Evolutionary conservation across 2,888 invertebrate species (phyloP), one percentile per base, ranked within the genome.

Genomic region (Drosophila infuscata): DNA sequence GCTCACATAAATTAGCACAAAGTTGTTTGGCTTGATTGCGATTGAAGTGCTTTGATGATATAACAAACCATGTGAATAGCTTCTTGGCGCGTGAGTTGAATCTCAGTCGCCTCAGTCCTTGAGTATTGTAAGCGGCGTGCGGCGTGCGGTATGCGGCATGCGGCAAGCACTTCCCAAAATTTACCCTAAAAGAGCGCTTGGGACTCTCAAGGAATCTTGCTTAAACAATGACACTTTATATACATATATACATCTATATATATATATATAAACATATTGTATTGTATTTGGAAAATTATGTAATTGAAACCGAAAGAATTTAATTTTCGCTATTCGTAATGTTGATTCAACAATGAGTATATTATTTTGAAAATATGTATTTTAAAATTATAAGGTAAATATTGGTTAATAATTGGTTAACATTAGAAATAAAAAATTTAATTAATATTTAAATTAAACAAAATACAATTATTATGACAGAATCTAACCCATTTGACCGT

Each of bases 1-100:
- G 57, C 74, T 29, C 58, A 52, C 65, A 69, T 70, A 78, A 74
- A 84, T 84, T 87, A 84, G 76, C 88, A 72, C 74, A 62, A 71
- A 74, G 51, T 79, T 79, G 69, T 79, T 74, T 62, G 65, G 59
- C 61, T 69, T 67, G 74, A 73, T 64, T 59, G 66, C 67, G 70
- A 74, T 82, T 71, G 74, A 82, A 72, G 79, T 64, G 51, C 74
- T 79, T 65, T 69, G 70, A 66, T 70, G 71, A 69, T 54, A 71
- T 53, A 66, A 46, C 61, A 74, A 62, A 51, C 64, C 74, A 78
- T 78, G 74, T 67, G 71, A 79, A 79, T 74, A 74, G 74, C 64
- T 52, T 53, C 53, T 59, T 74, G 65, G 70, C 48, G 70, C 79
- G 79, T 82, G 82, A 68, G 79, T 30, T 53, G 78, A 81, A 78